phyloP scores from a whole-genome alignment of 2,888 invertebrate genomes.

The Branchinecta sandiegonensis region DNA sequence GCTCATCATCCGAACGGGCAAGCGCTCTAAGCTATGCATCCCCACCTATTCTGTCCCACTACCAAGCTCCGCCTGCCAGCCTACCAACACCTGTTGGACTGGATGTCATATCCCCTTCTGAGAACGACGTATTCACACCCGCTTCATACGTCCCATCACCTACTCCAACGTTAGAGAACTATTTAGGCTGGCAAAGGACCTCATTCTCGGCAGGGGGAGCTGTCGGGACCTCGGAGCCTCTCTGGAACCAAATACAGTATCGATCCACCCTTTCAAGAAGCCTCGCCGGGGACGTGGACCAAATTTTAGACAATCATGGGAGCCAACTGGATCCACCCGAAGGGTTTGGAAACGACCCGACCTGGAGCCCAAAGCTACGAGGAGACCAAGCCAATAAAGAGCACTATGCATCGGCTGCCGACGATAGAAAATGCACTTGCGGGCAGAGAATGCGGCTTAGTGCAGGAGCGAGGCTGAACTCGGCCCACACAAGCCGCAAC shows the following conservation, averaged over 20 bases:
- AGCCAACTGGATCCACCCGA: slow-evolving; percentile 4
- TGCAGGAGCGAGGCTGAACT: neutral
- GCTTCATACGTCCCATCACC: slow-evolving; percentile 8
- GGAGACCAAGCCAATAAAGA: neutral
- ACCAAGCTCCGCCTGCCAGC: neutral
- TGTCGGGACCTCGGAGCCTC: neutral
- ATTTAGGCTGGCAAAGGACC: slow-evolving; percentile 6
- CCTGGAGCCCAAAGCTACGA: slow-evolving; percentile 1
- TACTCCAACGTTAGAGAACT: slow-evolving; percentile 13
- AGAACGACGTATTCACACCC: slow-evolving; percentile 4
- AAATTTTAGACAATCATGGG: neutral
- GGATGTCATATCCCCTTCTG: neutral
- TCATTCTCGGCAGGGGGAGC: neutral
- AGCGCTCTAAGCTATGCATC: neutral
- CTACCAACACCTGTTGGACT: neutral
- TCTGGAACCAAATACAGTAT: neutral
- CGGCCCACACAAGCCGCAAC: slow-evolving; percentile 10
- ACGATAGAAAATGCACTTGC: slow-evolving; percentile 22
- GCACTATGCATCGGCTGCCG: neutral
- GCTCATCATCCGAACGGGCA: neutral
- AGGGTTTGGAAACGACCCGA: slow-evolving; percentile 7
- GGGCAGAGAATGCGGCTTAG: slow-evolving; percentile 23
- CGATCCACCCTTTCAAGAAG: neutral
- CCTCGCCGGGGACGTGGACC: slow-evolving; percentile 1
- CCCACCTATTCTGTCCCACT: neutral